Evolutionary conservation across 1,140 invertebrate species (phyloP).

Genomic region (Pseudomyrmex dendroicus): DNA sequence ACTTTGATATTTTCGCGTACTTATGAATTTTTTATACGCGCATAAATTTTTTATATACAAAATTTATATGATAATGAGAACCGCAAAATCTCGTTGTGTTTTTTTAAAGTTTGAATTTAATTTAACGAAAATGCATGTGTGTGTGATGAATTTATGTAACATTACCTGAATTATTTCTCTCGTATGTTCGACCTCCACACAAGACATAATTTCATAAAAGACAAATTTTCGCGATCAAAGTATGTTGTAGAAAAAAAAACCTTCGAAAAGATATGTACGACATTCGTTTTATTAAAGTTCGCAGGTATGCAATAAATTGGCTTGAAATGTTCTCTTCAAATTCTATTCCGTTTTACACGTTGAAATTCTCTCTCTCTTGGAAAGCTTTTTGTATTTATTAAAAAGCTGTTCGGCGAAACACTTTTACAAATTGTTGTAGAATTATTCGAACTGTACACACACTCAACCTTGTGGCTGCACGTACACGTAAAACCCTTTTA

Average conservation of each 20-base stretch:
- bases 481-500: neutral
- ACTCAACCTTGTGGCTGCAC: too few relatives aligned
- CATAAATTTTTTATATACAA: conserved; percentile 3
- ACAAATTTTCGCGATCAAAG: conserved; percentile 9
- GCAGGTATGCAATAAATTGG: conserved; percentile 18
- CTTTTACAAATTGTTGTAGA: neutral
- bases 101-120: neutral
- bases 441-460: too few relatives aligned
- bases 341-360: neutral
- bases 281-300: conserved; percentile 10
- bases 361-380: neutral
- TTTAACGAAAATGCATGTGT: neutral
- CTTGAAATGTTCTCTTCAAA: conserved; percentile 14
- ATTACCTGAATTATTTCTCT: conserved; percentile 20
- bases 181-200: too few relatives aligned
- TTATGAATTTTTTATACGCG: neutral
- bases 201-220: neutral
- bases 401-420: conserved; percentile 6
- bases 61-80: conserved; percentile 26
- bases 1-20: too few relatives aligned
- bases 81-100: neutral
- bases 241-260: neutral
- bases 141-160: neutral
- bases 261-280: neutral
- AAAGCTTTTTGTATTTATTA: neutral